Conservation (phyloP, 2,113 vertebrate genomes). For the Bombycilla garrulus region DNA sequence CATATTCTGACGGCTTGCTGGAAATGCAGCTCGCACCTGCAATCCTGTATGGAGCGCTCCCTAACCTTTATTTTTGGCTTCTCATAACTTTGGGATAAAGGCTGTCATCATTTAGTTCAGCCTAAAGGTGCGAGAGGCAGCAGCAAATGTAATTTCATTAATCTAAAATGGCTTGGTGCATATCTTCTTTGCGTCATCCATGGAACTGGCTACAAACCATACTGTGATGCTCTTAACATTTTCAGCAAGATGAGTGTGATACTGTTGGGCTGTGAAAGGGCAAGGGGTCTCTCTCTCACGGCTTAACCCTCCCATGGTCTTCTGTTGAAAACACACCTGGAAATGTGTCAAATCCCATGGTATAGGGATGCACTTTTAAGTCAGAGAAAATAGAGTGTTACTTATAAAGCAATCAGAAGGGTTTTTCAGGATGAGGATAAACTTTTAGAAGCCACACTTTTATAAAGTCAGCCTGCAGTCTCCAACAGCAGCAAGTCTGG, state of each 20-base stretch:
- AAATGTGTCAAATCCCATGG: neutral
- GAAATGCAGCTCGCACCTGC: neutral
- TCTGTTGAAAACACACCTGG: neutral
- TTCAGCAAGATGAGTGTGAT: rapidly evolving
- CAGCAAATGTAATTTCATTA: neutral
- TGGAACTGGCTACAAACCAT: neutral
- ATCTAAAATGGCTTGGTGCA: neutral
- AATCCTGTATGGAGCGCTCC: neutral
- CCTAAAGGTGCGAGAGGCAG: neutral
- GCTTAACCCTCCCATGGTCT: neutral
- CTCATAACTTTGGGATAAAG: neutral
- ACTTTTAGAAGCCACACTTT: neutral
- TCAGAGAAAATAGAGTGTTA: neutral
- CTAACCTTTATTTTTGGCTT: neutral
- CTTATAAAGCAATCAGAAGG: neutral
- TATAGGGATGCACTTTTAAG: neutral
- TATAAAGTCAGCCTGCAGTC: neutral
- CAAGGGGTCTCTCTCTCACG: rapidly evolving
- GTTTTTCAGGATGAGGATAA: neutral
- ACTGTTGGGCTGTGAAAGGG: neutral
- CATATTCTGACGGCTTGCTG: rapidly evolving
- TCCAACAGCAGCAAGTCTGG: neutral
- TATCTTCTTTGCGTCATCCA: rapidly evolving
- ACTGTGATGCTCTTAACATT: neutral
- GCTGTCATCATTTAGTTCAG: neutral